Base-by-base conservation (phyloP, 2,888 invertebrate species). In the Osmoderma eremita region DNA sequence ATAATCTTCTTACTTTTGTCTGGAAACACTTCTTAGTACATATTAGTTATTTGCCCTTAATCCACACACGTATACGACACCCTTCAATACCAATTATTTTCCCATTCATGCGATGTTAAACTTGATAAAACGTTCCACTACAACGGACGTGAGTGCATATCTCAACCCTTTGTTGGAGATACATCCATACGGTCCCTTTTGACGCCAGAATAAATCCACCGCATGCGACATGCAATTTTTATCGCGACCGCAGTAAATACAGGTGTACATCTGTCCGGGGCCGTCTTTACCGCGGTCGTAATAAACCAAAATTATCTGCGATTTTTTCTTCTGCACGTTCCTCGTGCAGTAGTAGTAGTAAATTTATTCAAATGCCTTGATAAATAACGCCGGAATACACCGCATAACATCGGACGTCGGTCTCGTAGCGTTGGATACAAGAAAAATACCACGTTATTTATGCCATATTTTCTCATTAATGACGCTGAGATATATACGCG, bases 381-480 rank as follows among this genome's bases (percentile, higher is more conserved):
- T 68, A 68, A 68, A 68, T 68, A 64, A 51, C 61, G 53, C 58
- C 56, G 65, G 65, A 56, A 65, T 65, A 65, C 56, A 48, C 65
- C 17, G 65, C 65, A 65, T 65, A 65, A 49, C 65, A 65, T 64
- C 56, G 63, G 63, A 67, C 65, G 65, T 49, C 49, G 56, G n/a
- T n/a, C 50, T 51, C 54, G 65, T 61, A 56, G 48, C 56, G 63
- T 49, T 39, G 64, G 68, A 58, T 56, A 58, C 56, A 24, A 58
- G 64, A 68, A 68, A 68, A 68, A 68, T 65, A 65, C 53, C 51
- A 64, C 38, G 70, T 72, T 74, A 74, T 75, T 74, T 75, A 74
- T 75, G 70, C 72, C 71, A 73, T 73, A 75, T 74, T 75, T 75
- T 75, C 73, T 75, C 73, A 71, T 73, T 75, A 75, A 73, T 74